Conservation (phyloP, 2,888 invertebrate species). For the Drosophila colorata region DNA sequence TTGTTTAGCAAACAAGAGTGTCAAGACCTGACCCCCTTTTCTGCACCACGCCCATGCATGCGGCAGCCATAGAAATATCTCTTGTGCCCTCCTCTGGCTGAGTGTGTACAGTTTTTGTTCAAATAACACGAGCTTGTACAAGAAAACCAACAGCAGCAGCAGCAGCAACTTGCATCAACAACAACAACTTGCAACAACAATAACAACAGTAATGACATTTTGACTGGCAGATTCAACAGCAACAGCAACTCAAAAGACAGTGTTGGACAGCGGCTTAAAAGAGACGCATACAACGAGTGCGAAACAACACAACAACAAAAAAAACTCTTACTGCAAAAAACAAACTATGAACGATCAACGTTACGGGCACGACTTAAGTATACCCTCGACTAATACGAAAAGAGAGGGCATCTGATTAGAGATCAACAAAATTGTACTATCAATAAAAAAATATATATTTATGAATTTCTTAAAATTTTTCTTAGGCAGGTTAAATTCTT, state of each 20-base stretch:
- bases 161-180: conserved; percentile 27
- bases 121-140: conserved; percentile 76
- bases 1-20: conserved; percentile 79
- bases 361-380: background rate
- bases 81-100: conserved; percentile 6
- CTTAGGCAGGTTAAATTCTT: too few relatives aligned
- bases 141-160: conserved; percentile 71
- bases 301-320: conserved; percentile 17
- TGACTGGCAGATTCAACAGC: conserved; percentile 57
- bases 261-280: conserved; percentile 53
- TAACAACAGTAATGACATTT: conserved; percentile 57
- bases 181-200: conserved; percentile 49
- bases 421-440: too few relatives aligned
- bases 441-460: too few relatives aligned
- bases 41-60: conserved; percentile 9
- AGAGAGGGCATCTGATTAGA: too few relatives aligned
- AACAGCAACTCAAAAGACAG: conserved; percentile 66
- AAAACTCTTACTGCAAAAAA: background rate
- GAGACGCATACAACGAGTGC: conserved; percentile 21
- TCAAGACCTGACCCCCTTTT: conserved; percentile 50
- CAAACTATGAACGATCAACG: background rate
- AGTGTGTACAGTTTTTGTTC: conserved; percentile 68
- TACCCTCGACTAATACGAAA: background rate
- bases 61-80: conserved; percentile 49
- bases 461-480: too few relatives aligned